Percentiles rank a stretch among this genome's conserved stretches.
Conservation (phyloP, 2,888 invertebrate genomes). For the Brenthis ino region DNA sequence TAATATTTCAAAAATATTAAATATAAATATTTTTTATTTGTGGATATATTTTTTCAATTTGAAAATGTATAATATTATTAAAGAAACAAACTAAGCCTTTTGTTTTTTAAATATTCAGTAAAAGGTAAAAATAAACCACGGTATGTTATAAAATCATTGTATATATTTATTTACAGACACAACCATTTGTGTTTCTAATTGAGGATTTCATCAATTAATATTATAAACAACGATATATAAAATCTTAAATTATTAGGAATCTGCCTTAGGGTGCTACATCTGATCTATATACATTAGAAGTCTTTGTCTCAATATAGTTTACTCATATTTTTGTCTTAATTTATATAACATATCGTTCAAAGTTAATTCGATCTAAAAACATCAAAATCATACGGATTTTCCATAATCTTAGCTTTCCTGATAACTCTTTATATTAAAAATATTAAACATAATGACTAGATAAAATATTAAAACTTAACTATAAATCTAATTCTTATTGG, state of each 20-base stretch:
- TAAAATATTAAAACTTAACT: conserved; percentile 63
- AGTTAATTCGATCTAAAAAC: conserved; percentile 12
- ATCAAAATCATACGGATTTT: conserved; percentile 17
- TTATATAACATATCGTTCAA: neutral
- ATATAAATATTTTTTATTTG: too few relatives aligned
- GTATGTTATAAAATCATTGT: conserved; percentile 29
- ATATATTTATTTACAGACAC: conserved; percentile 57
- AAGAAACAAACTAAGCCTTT: too few relatives aligned
- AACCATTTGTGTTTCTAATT: conserved; percentile 45
- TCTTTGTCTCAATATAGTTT: conserved; percentile 68
- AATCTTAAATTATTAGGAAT: conserved; percentile 77
- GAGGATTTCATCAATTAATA: conserved; percentile 36
- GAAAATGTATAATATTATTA: too few relatives aligned
- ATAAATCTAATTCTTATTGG: conserved; percentile 58
- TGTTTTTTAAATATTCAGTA: neutral
- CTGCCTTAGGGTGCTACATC: conserved; percentile 72
- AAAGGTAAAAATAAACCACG: neutral
- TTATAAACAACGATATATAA: conserved; percentile 52
- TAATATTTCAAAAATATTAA: too few relatives aligned
- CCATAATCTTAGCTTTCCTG: conserved; percentile 32
- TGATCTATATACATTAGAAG: conserved; percentile 67
- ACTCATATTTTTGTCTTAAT: conserved; percentile 14
- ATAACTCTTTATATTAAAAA: conserved; percentile 43
- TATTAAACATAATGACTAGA: conserved; percentile 75
- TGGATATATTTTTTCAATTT: too few relatives aligned